Evolutionary conservation across 1,140 invertebrate species (phyloP).

Genomic region (Lamellibrachia luymesi): DNA sequence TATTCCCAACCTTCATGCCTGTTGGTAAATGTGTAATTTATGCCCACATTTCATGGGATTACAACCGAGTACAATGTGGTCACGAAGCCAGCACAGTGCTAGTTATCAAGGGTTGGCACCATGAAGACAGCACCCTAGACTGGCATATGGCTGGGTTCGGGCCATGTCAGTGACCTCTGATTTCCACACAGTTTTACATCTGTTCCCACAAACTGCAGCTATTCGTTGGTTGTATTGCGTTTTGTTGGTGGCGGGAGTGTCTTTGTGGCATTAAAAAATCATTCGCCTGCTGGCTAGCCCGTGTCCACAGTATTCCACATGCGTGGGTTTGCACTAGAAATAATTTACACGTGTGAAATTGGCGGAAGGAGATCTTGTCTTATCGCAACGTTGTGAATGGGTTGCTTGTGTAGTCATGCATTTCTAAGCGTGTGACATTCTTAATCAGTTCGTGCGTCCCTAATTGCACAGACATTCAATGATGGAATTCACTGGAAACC

Average conservation of each 20-base stretch:
- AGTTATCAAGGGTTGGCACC: background rate
- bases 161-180: constrained; percentile 2
- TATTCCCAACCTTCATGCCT: no score
- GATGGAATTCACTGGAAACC: background rate
- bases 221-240: background rate
- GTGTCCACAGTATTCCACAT: background rate
- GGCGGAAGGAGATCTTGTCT: constrained; percentile 3
- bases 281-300: background rate
- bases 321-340: background rate
- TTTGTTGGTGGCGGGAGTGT: background rate
- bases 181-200: constrained; percentile 13
- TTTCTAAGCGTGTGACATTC: background rate
- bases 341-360: constrained; percentile 1
- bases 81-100: background rate
- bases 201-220: background rate
- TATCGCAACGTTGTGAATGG: background rate
- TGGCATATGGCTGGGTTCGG: background rate
- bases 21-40: no score
- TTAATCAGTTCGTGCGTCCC: background rate
- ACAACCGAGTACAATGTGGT: background rate
- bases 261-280: background rate
- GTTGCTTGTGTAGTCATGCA: background rate
- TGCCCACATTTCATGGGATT: background rate
- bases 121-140: background rate
- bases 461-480: background rate